phyloP scores from a whole-genome alignment of 2,888 invertebrate genomes.

The Polydrusus cervinus region DNA sequence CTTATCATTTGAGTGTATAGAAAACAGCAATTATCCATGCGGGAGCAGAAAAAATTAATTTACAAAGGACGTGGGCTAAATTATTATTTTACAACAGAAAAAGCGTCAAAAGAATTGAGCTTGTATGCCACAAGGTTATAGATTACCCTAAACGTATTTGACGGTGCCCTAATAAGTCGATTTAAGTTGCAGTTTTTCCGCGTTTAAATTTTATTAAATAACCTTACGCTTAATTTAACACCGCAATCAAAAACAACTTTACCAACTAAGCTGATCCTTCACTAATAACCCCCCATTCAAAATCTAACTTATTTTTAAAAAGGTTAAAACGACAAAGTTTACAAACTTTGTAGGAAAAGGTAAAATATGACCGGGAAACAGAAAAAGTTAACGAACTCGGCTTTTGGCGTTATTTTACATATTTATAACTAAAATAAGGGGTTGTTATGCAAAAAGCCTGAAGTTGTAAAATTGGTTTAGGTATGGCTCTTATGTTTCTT shows the following conservation, averaged over 20 bases:
- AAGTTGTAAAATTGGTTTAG: neutral
- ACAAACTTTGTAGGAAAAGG: neutral
- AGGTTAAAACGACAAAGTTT: neutral
- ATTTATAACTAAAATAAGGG: neutral
- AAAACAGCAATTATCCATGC: too few species aligned
- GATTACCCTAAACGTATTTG: too few species aligned
- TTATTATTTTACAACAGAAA: too few species aligned
- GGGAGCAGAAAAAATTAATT: too few species aligned
- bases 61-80: too few species aligned
- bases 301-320: slow-evolving; percentile 2
- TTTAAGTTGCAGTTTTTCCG: too few species aligned
- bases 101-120: too few species aligned
- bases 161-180: too few species aligned
- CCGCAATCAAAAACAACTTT: slow-evolving; percentile 6
- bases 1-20: too few species aligned
- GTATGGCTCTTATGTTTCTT: too few species aligned
- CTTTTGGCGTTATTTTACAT: slow-evolving; percentile 11
- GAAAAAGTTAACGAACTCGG: slow-evolving; percentile 1
- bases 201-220: too few species aligned
- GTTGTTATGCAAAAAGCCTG: neutral
- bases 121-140: too few species aligned
- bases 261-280: slow-evolving; percentile 3
- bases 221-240: slow-evolving; percentile 3
- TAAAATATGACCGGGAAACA: neutral
- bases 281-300: slow-evolving; percentile 13